Evolutionary conservation across 37 sponge, comb jelly and placozoan species (phyloP), one percentile per base, ranked within the genome.

Genomic region (Spongia lamella): DNA sequence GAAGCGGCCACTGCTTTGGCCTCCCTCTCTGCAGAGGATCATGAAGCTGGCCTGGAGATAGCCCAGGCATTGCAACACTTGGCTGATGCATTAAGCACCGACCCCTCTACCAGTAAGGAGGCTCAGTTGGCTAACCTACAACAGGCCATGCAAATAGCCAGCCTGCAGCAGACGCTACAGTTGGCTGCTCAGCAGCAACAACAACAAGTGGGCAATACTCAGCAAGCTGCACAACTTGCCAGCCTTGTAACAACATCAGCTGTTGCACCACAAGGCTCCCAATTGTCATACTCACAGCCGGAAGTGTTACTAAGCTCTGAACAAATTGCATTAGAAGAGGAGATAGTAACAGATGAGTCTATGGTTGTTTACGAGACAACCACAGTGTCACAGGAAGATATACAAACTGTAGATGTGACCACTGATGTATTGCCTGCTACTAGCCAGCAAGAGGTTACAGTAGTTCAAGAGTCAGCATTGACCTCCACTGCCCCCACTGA

Each of bases 1-100:
- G 87, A 86, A 26, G 87, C 87, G 14, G 87, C 87, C 22, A 86
- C 87, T 51, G 81, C 81, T 53, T 60, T 86, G 25, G 87, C 87
- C 0, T 86, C 87, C 22, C 81, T 86, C 34, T 80, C 87, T 16
- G 79, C 81, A 15, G 87, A 86, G 19, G 87, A 86, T 33, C 87
- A 79, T 25, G 86, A 70, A 49, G 70, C 84, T 38, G 85, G 82
- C 29, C 66, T 85, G 47, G 85, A 86, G 39, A 86, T 86, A 27
- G 87, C 87, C 3, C 76, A 86, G 61, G 87, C 81, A 1, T 63
- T 86, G 15, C 87, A 86, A 63, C 80, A 86, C 32, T 59, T 86
- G 13, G 87, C 87, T 3, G 75, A 75, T 75, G 87, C 87, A 33
- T 86, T 86, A 69, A 81, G 81, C 1, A 75, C 80, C n/a, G 63